Percentiles rank a stretch among this genome's conserved stretches.
Conservation (phyloP, 2,113 vertebrate species). For the Salminus brasiliensis region DNA sequence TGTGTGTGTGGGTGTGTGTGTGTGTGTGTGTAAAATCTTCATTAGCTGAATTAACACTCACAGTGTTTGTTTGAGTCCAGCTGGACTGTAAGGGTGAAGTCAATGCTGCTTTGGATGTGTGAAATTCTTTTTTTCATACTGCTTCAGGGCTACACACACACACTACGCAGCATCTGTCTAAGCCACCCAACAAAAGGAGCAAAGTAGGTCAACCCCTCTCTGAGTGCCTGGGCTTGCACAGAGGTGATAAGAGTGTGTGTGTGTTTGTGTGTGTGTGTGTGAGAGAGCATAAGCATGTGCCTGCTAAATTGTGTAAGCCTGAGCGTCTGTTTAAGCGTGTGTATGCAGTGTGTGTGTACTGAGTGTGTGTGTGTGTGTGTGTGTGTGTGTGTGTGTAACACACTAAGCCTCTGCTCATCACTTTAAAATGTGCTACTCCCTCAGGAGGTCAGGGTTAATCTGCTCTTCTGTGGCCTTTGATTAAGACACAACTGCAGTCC, state of each 20-base stretch:
- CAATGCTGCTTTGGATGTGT: neutral
- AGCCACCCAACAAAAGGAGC: conserved; percentile 45
- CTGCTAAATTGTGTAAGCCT: conserved; percentile 29
- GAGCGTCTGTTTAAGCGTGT: conserved; percentile 22
- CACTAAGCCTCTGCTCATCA: conserved; percentile 49
- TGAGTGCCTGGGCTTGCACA: conserved; percentile 38
- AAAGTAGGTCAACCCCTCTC: conserved; percentile 50
- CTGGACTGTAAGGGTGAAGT: too few relatives aligned
- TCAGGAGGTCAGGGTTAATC: conserved; percentile 32
- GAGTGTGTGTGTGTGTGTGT: conserved; percentile 41
- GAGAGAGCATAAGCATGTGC: conserved; percentile 3
- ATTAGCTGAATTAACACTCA: neutral
- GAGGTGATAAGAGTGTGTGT: conserved; percentile 33
- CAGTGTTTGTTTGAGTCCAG: neutral
- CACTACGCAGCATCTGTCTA: conserved; percentile 48
- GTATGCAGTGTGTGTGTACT: conserved; percentile 6
- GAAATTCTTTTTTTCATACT: neutral
- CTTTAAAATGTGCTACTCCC: conserved; percentile 30
- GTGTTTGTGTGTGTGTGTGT: conserved; percentile 1
- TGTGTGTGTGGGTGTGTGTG: neutral
- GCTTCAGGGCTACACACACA: neutral
- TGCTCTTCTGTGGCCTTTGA: conserved; percentile 40
- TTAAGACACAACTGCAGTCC: conserved; percentile 26
- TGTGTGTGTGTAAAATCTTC: neutral
- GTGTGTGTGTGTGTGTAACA: conserved; percentile 2